A percentile compares a stretch with the other conserved stretches of the same genome.
phyloP scores from a whole-genome alignment of 2,113 vertebrate genomes.

The Muntiacus reevesi region DNA sequence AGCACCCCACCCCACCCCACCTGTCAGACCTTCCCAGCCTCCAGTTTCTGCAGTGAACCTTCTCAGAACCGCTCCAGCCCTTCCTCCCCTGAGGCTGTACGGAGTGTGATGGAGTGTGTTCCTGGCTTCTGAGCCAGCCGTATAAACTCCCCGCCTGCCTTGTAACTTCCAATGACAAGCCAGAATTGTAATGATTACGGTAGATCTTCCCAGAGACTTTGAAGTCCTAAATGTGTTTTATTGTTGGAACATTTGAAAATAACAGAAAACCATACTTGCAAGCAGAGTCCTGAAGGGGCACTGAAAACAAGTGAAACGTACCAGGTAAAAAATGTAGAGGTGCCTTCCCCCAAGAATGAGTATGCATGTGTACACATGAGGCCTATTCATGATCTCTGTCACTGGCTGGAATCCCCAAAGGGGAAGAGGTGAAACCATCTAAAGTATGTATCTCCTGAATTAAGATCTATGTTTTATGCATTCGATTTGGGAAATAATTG shows the following conservation, averaged over 20 bases:
- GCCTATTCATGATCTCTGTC: not conserved
- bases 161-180: not conserved
- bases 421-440: not conserved
- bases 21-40: not conserved
- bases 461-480: not conserved
- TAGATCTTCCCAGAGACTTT: conserved; percentile 40
- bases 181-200: not conserved
- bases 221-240: conserved; percentile 21
- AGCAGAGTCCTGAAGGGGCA: not conserved
- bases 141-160: conserved; percentile 41
- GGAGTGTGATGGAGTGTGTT: not conserved
- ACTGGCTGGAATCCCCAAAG: not conserved
- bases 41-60: not conserved
- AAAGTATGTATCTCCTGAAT: not conserved
- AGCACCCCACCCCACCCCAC: not conserved
- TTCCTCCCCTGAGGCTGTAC: not conserved
- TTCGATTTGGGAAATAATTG: not conserved
- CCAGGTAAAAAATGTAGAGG: fast-evolving
- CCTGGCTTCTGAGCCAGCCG: not conserved
- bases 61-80: not conserved
- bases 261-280: not conserved
- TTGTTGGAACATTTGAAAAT: not conserved
- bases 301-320: not conserved
- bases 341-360: not conserved
- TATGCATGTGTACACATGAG: not conserved